phyloP scores from a whole-genome alignment of 2,113 vertebrate species.

The Canis aureus region DNA sequence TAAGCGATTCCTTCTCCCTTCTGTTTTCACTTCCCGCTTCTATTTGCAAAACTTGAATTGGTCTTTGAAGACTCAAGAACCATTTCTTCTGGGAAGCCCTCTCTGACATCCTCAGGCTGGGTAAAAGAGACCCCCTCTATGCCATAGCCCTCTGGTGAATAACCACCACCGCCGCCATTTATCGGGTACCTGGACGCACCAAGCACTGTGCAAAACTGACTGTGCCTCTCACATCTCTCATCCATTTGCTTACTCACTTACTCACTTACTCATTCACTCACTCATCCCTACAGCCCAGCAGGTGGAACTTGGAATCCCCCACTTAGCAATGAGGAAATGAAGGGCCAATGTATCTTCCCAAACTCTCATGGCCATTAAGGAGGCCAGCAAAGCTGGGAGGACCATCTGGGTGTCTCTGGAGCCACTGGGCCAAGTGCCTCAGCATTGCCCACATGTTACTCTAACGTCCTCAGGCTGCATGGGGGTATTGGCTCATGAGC shows the following conservation, averaged over 20 bases:
- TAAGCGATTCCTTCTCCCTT: accelerated
- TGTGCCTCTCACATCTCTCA: accelerated
- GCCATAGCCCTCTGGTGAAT: background rate
- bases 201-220: background rate
- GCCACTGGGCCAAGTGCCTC: background rate
- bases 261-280: background rate
- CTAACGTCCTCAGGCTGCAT: background rate
- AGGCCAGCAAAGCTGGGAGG: background rate
- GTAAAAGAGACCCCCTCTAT: accelerated
- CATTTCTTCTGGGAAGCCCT: background rate
- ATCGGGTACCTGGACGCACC: accelerated
- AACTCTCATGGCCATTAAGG: background rate
- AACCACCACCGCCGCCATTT: background rate
- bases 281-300: accelerated
- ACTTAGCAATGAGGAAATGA: accelerated
- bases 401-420: accelerated
- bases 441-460: accelerated
- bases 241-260: too few relatives aligned
- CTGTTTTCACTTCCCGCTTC: background rate
- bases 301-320: background rate
- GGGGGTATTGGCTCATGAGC: accelerated
- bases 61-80: background rate
- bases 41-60: background rate
- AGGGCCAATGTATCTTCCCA: background rate
- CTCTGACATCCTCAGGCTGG: background rate